phyloP scores from a whole-genome alignment of 2,113 vertebrate species.

The Procavia capensis region DNA sequence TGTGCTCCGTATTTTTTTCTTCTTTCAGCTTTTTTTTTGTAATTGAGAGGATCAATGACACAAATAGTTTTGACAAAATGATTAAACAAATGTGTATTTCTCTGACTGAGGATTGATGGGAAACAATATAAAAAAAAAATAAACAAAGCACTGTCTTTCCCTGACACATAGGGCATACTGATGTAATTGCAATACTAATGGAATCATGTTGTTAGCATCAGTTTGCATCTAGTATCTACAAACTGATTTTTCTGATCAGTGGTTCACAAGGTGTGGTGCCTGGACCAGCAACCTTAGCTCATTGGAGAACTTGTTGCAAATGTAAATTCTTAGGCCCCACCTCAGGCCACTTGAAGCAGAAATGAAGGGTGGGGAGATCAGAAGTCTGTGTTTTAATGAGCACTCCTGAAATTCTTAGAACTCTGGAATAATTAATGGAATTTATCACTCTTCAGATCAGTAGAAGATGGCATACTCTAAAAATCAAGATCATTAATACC shows the following conservation, averaged over 20 bases:
- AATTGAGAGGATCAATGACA: not conserved
- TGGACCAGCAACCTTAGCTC: not conserved
- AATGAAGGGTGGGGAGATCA: not conserved
- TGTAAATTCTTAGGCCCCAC: not conserved
- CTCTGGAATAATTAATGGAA: not conserved
- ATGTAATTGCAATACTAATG: not conserved
- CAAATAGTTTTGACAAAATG: constrained; percentile 33
- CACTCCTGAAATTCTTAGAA: not conserved
- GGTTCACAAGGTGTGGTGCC: not conserved
- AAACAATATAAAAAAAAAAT: not conserved
- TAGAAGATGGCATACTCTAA: constrained; percentile 14
- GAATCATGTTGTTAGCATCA: not conserved
- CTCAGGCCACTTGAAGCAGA: not conserved
- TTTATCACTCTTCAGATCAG: constrained; percentile 69
- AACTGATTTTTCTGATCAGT: constrained; percentile 41
- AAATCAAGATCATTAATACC: not conserved
- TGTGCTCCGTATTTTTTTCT: not conserved
- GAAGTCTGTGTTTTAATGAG: not conserved
- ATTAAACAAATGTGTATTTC: not conserved
- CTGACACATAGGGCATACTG: not conserved
- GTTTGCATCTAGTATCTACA: not conserved
- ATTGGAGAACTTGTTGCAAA: not conserved
- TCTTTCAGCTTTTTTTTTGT: constrained; percentile 19
- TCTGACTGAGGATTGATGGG: not conserved
- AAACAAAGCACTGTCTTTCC: not conserved